Base-by-base conservation (phyloP, 2,888 invertebrate genomes). In the Clepsis dumicolana region DNA sequence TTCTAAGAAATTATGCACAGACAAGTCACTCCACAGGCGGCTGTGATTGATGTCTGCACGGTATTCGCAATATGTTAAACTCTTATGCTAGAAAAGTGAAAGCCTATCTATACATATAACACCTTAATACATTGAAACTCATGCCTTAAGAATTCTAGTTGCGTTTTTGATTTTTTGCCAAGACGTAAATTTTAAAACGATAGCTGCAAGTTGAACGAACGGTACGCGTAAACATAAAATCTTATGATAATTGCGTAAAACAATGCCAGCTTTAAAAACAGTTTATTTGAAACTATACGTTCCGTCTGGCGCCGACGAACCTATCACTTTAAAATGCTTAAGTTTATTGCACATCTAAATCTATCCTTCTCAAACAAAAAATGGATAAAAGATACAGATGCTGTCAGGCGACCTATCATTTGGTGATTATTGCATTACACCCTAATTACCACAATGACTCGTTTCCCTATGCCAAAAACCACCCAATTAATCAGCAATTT, bases 1-100 rank as follows among this genome's bases (percentile, higher is more conserved):
- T 89, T 86, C 73, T 83, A 84, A 76, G 76, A 72, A 69, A 64
- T 48, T 66, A 56, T 59, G 29, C 54, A 41, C 18, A 54, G 60
- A 67, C 50, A 60, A 70, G 64, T 65, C 63, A 71, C 53, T 27
- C 18, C n/a, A 2, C 16, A 18, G 41, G n/a, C 32, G 32, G 16
- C 16, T 59, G 38, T 57, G 59, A 59, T 59, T 59, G 59, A 59
- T 59, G 41, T 24, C 24, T 44, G 38, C 24, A 18, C 18, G 29
- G 21, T 48, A 48, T 59, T 25, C 16, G 12, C n/a, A 38, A 35
- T 56, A 56, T 7, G 24, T 56, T 21, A 56, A 56, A 56, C 56
- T 56, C 32, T 12, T 54, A 21, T 21, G 35, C n/a, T 21, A 35
- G 56, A 7, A 35, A 32, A 35, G 56, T 35, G 21, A 56, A 56